Evolutionary conservation across 2,797 vertebrate genomes (phyloP).

Genomic region (Tokudaia tokunoshimensis): DNA sequence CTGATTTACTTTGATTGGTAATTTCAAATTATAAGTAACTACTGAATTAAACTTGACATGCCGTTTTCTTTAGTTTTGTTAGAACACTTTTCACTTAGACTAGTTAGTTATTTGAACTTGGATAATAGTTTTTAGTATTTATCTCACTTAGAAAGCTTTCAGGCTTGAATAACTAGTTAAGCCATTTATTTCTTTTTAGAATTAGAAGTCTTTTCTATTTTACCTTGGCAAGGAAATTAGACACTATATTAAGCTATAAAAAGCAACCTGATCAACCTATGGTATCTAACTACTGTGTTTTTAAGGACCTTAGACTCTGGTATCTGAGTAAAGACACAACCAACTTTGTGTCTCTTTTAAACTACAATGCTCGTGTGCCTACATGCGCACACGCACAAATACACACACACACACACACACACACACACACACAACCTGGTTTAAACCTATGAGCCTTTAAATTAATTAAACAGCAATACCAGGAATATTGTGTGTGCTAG

Average conservation of each 20-base stretch:
- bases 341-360: background rate
- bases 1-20: constrained; percentile 64
- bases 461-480: background rate
- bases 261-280: background rate
- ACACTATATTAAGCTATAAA: constrained; percentile 28
- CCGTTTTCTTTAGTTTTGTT: constrained; percentile 19
- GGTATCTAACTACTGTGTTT: constrained; percentile 10
- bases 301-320: constrained; percentile 7
- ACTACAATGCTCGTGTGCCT: background rate
- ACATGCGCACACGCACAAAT: no score
- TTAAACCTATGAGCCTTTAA: background rate
- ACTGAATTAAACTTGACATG: constrained; percentile 40
- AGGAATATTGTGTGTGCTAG: background rate
- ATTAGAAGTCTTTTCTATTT: constrained; percentile 46
- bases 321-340: background rate
- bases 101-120: background rate
- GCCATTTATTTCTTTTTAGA: constrained; percentile 41
- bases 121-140: constrained; percentile 45
- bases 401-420: background rate
- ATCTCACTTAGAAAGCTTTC: constrained; percentile 39
- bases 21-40: background rate
- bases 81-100: constrained; percentile 41
- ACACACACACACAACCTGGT: no score
- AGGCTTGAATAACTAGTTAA: background rate
- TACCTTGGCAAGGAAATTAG: constrained; percentile 41